A percentile compares a stretch with the other conserved stretches of the same genome.
Conservation (phyloP, 2,113 vertebrate genomes). For the Siphamia tubifer region DNA sequence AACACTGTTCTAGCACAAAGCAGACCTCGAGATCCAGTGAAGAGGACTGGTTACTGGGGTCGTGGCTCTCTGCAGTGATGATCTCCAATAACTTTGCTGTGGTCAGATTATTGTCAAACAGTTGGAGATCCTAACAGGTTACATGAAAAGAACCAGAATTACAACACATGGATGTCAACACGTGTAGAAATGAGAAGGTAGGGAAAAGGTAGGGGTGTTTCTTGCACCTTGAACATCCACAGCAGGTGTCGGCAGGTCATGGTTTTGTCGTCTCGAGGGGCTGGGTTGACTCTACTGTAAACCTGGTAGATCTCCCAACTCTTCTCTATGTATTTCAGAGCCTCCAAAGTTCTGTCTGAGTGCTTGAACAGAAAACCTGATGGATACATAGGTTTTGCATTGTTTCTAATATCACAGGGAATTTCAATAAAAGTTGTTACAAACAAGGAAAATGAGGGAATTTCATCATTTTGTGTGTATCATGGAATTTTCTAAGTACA, state of each 20-base stretch:
- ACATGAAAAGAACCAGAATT: too few relatives aligned
- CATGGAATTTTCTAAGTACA: too few relatives aligned
- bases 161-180: too few relatives aligned
- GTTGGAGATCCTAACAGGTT: slow-evolving; percentile 80
- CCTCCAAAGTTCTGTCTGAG: slow-evolving; percentile 43
- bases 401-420: too few relatives aligned
- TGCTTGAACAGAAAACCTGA: slow-evolving; percentile 84
- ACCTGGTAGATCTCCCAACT: slow-evolving; percentile 84
- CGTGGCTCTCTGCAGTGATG: slow-evolving; percentile 77
- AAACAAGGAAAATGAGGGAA: too few relatives aligned
- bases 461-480: too few relatives aligned
- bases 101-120: slow-evolving; percentile 82
- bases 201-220: too few relatives aligned
- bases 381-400: too few relatives aligned
- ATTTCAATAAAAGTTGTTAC: too few relatives aligned
- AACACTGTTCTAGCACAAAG: background rate
- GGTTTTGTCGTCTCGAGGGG: slow-evolving; percentile 59
- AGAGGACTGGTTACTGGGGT: slow-evolving; percentile 25
- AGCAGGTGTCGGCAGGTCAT: slow-evolving; percentile 87
- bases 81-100: slow-evolving; percentile 77
- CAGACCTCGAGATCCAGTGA: slow-evolving; percentile 84
- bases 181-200: background rate
- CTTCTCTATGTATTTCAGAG: slow-evolving; percentile 70
- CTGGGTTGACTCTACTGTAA: slow-evolving; percentile 43
- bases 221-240: slow-evolving; percentile 86